Percentiles rank a stretch among this genome's conserved stretches.
These are phyloP conservation scores for Hippocampus abdominalis DNA, from an alignment of 2,113 vertebrate species.

Conservation along the genomic window DNA sequence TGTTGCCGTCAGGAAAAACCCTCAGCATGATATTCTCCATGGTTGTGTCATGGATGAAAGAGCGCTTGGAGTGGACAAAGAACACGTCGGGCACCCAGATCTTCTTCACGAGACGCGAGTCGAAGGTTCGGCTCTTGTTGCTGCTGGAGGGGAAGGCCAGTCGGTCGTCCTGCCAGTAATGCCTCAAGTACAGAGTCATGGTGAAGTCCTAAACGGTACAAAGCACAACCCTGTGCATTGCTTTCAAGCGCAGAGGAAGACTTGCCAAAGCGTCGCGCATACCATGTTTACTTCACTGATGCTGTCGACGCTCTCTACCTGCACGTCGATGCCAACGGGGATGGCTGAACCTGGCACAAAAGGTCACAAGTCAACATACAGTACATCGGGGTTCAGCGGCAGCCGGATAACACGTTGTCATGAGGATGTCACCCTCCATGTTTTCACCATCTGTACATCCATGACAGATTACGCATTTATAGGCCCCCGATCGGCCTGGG, in stretches of 20 bases:
- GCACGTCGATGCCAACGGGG: conserved; percentile 85
- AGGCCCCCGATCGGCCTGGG: conserved; percentile 17
- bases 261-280: conserved; percentile 33
- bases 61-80: conserved; percentile 90
- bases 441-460: conserved; percentile 22
- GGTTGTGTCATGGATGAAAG: conserved; percentile 89
- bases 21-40: conserved; percentile 88
- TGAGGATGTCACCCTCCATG: background rate
- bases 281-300: conserved; percentile 94
- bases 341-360: conserved; percentile 77
- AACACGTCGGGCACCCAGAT: conserved; percentile 93
- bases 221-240: background rate
- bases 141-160: conserved; percentile 85
- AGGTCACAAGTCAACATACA: conserved; percentile 35
- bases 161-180: conserved; percentile 93
- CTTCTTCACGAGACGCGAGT: conserved; percentile 85
- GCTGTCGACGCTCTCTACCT: conserved; percentile 88
- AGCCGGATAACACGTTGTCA: conserved; percentile 4
- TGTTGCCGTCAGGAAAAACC: conserved; percentile 82
- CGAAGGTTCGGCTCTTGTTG: conserved; percentile 90
- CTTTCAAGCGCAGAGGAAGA: background rate
- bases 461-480: conserved; percentile 29
- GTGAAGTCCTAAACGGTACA: conserved; percentile 82
- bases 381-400: conserved; percentile 22
- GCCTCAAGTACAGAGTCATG: conserved; percentile 90